phyloP scores from a whole-genome alignment of 2,888 invertebrate species.

The Meteorus cinctellus region DNA sequence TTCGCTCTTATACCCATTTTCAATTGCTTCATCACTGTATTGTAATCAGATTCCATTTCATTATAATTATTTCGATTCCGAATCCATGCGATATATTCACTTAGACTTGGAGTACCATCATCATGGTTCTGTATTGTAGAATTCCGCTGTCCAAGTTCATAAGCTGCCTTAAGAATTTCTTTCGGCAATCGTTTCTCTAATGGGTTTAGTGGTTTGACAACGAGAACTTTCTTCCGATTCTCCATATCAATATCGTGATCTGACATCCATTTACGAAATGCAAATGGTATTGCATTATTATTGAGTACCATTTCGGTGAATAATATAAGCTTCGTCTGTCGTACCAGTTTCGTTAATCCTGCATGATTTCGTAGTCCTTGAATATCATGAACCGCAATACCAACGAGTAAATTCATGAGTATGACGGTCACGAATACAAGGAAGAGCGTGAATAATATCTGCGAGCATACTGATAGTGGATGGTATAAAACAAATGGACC shows the following conservation, averaged over 20 bases:
- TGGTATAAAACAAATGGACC: constrained; percentile 67
- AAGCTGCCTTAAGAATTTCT: constrained; percentile 72
- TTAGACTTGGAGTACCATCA: constrained; percentile 57
- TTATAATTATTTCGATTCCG: constrained; percentile 57
- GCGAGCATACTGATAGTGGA: constrained; percentile 68
- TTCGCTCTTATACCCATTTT: constrained; percentile 59
- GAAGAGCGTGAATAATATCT: constrained; percentile 70
- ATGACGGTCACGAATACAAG: constrained; percentile 72
- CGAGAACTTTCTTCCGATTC: constrained; percentile 71
- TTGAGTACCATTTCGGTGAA: constrained; percentile 74
- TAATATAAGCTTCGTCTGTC: constrained; percentile 74
- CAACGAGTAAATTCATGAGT: constrained; percentile 71
- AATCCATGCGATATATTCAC: constrained; percentile 59
- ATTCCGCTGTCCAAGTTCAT: constrained; percentile 72
- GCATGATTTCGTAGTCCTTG: constrained; percentile 74
- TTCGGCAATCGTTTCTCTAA: constrained; percentile 73
- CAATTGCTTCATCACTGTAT: constrained; percentile 59
- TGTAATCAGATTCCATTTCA: constrained; percentile 50
- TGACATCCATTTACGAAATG: constrained; percentile 70
- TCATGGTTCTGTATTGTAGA: constrained; percentile 54
- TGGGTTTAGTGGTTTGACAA: constrained; percentile 74
- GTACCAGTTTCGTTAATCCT: constrained; percentile 73
- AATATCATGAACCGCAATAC: constrained; percentile 73
- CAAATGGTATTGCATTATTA: constrained; percentile 70
- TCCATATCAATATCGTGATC: constrained; percentile 71